Evolutionary conservation across 2,888 invertebrate genomes (phyloP).

Genomic region (Acleris emargana): DNA sequence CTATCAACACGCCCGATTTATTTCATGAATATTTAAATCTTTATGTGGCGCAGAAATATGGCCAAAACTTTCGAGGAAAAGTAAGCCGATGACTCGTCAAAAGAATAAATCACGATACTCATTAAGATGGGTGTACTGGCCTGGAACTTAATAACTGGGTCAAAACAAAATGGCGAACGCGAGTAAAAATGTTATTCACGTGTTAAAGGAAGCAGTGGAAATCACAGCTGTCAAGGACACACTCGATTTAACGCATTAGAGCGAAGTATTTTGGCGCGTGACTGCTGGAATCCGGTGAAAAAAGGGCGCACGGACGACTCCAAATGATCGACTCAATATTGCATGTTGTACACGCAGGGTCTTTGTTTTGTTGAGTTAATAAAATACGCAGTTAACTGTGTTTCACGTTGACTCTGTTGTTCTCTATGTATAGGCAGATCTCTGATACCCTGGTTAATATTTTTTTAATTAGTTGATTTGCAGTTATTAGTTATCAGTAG

Average conservation of each 20-base stretch:
- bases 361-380: too few relatives aligned
- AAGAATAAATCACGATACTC: slow-evolving; percentile 10
- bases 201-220: slow-evolving; percentile 27
- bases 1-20: slow-evolving; percentile 41
- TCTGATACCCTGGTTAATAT: too few relatives aligned
- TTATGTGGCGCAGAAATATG: slow-evolving; percentile 8
- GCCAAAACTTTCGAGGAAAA: slow-evolving; percentile 1
- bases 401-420: too few relatives aligned
- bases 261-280: slow-evolving; percentile 41
- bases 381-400: too few relatives aligned
- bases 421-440: too few relatives aligned
- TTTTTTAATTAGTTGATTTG: too few relatives aligned
- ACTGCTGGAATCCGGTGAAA: slow-evolving; percentile 25
- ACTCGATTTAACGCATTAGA: slow-evolving; percentile 40
- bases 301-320: slow-evolving; percentile 28
- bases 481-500: too few relatives aligned
- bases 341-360: slow-evolving; percentile 11
- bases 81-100: background rate
- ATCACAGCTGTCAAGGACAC: slow-evolving; percentile 34
- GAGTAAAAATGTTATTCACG: slow-evolving; percentile 17
- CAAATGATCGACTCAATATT: slow-evolving; percentile 33
- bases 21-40: slow-evolving; percentile 35
- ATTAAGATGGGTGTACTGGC: slow-evolving; percentile 5
- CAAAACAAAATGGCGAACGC: slow-evolving; percentile 12
- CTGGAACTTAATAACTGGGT: slow-evolving; percentile 11